Conservation (phyloP, 64 coral and sea anemone species). For the Pachyseris speciosa region DNA sequence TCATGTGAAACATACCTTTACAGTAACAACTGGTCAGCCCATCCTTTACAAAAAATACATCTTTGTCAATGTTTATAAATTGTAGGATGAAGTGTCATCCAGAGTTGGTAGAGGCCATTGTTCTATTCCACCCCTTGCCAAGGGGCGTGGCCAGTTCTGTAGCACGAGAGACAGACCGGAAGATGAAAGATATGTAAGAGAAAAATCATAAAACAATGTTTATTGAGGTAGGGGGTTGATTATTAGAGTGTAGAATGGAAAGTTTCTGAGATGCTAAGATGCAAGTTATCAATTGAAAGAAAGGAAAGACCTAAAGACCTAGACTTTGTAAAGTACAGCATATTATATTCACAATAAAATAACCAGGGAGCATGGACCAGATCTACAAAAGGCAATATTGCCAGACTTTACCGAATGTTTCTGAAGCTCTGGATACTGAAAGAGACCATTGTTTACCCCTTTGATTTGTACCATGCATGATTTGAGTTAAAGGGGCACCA, state of each 20-base stretch:
- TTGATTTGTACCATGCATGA: too few relatives aligned
- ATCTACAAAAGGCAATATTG: too few relatives aligned
- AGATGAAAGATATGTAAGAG: conserved; percentile 65
- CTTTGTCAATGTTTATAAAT: not conserved
- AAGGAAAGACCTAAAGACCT: too few relatives aligned
- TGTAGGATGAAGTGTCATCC: conserved; percentile 63
- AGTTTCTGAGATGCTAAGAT: not conserved
- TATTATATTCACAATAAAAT: too few relatives aligned
- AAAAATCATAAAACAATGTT: not conserved
- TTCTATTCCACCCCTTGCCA: conserved; percentile 80
- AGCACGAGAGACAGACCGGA: conserved; percentile 53
- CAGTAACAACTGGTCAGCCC: too few relatives aligned
- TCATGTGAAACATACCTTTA: not conserved
- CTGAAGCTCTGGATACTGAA: too few relatives aligned
- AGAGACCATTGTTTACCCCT: too few relatives aligned
- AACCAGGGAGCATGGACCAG: too few relatives aligned
- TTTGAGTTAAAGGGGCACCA: too few relatives aligned
- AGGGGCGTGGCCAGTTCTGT: conserved; percentile 71
- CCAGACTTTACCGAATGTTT: too few relatives aligned
- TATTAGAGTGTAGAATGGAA: not conserved
- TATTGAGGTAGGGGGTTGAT: not conserved
- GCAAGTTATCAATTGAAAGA: too few relatives aligned
- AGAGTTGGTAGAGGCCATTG: conserved; percentile 8
- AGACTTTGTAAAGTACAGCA: too few relatives aligned
- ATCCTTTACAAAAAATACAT: not conserved